These are phyloP conservation scores for Cephus spinipes DNA, from an alignment of 2,888 invertebrate species.

Conservation along the genomic window DNA sequence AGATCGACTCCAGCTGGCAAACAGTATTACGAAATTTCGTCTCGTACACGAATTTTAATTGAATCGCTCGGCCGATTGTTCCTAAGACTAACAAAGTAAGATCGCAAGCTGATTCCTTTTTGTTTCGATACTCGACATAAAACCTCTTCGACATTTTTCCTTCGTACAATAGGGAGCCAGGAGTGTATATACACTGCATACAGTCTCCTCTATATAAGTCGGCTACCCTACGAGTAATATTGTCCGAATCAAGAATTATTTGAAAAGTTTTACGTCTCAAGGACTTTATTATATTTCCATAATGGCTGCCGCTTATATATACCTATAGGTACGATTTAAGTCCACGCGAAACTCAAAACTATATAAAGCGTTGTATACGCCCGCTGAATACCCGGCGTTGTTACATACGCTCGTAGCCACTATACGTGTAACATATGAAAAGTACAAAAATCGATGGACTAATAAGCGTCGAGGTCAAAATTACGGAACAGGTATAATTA, in stretches of 20 bases:
- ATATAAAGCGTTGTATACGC: background rate
- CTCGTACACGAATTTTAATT: background rate
- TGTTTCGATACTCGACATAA: background rate
- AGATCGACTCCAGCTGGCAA: background rate
- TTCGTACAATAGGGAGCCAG: background rate
- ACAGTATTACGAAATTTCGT: background rate
- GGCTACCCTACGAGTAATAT: slow-evolving; percentile 5
- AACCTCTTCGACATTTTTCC: background rate
- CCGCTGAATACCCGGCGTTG: background rate
- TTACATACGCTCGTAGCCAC: background rate
- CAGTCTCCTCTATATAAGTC: background rate
- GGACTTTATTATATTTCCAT: slow-evolving; percentile 19
- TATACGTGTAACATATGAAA: background rate
- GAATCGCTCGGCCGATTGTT: background rate
- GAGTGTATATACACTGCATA: background rate
- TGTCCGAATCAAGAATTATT: slow-evolving; percentile 24
- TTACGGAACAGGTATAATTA: background rate
- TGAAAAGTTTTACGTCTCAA: slow-evolving; percentile 21
- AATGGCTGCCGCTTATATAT: slow-evolving; percentile 2
- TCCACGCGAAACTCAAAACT: background rate
- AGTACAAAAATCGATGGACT: background rate
- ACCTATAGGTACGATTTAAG: background rate
- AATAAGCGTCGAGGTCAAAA: background rate
- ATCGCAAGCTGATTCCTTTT: background rate
- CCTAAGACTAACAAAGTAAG: background rate